Conservation (phyloP, 2,113 vertebrate genomes). For the Pristiophorus japonicus region DNA sequence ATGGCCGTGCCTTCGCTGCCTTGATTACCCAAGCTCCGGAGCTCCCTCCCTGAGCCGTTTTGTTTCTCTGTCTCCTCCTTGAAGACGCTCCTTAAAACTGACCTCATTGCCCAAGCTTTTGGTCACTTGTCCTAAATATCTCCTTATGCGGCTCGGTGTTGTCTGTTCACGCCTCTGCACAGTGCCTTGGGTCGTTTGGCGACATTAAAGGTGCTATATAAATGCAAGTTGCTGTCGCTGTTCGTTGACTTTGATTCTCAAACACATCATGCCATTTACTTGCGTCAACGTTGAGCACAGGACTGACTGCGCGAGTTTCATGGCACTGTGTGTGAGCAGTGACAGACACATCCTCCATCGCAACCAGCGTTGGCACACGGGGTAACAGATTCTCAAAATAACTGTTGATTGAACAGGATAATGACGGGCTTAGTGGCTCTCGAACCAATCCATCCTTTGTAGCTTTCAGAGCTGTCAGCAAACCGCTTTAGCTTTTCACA, state of each 20-base stretch:
- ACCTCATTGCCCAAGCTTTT: not conserved
- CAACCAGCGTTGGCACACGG: not conserved
- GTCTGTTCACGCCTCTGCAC: not conserved
- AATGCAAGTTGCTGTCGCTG: not conserved
- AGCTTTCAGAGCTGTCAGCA: not conserved
- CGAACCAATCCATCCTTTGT: not conserved
- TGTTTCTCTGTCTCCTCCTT: not conserved
- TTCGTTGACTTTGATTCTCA: not conserved
- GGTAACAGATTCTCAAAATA: constrained; percentile 12
- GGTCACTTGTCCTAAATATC: not conserved
- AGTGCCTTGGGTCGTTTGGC: not conserved
- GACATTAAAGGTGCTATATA: not conserved
- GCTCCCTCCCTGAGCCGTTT: no score
- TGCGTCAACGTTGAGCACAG: not conserved
- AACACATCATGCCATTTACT: not conserved
- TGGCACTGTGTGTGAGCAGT: not conserved
- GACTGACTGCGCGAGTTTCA: not conserved
- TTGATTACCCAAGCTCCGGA: not conserved
- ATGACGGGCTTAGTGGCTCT: constrained; percentile 5
- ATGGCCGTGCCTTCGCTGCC: not conserved
- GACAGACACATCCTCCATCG: not conserved
- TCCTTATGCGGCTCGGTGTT: not conserved
- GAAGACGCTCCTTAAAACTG: not conserved
- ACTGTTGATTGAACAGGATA: constrained; percentile 17
- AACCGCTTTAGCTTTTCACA: constrained; percentile 9